These are phyloP conservation scores for Oxyscelio sp. DNA, from an alignment of 2,888 invertebrate genomes.

Conservation along the genomic window DNA sequence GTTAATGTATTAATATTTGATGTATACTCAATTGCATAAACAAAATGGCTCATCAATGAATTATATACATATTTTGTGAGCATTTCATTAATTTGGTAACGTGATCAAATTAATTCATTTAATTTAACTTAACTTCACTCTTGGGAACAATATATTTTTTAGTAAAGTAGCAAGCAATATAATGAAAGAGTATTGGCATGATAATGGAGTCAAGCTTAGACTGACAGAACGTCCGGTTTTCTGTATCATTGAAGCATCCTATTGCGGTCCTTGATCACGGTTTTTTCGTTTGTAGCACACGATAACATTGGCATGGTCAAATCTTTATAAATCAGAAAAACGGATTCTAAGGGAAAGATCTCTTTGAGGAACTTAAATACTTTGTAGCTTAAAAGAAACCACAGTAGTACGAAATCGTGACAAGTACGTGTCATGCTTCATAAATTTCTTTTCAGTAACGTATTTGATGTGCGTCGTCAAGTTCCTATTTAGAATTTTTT, in stretches of 20 bases:
- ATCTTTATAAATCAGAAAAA: constrained; percentile 67
- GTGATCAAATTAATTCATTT: too few species aligned
- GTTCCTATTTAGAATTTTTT: constrained; percentile 16
- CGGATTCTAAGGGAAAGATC: constrained; percentile 60
- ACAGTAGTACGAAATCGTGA: constrained; percentile 56
- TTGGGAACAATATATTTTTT: neutral
- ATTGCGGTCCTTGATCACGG: constrained; percentile 25
- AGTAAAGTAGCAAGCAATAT: neutral
- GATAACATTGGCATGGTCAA: constrained; percentile 44
- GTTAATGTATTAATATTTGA: too few species aligned
- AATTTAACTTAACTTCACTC: too few species aligned
- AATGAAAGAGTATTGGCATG: neutral
- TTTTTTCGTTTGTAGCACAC: constrained; percentile 30
- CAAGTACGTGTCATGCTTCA: constrained; percentile 53
- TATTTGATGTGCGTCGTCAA: constrained; percentile 27
- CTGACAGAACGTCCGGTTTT: constrained; percentile 35
- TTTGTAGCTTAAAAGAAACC: constrained; percentile 60
- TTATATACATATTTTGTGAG: too few species aligned
- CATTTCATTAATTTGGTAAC: too few species aligned
- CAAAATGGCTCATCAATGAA: too few species aligned
- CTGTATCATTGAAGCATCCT: constrained; percentile 38
- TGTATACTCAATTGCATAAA: too few species aligned
- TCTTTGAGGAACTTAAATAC: constrained; percentile 59
- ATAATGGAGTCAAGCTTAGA: constrained; percentile 20
- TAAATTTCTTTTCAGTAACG: constrained; percentile 39